Conservation (phyloP, 2,888 invertebrate species). For the Trichacis sp. region DNA sequence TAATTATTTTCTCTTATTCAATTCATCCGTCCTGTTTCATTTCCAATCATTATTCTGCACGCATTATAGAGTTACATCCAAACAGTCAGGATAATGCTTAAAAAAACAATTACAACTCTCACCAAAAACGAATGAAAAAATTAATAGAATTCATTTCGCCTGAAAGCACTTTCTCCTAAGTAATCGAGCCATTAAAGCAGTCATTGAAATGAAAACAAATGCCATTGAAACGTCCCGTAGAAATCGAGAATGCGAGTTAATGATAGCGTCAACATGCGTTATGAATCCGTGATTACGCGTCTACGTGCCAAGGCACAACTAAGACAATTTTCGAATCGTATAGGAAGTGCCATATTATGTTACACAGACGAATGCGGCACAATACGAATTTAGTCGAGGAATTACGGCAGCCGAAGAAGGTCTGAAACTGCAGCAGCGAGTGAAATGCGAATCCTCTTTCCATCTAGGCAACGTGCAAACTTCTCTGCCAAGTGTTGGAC, state of each 20-base stretch:
- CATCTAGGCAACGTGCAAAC: conserved; percentile 7
- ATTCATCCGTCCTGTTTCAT: too few relatives aligned
- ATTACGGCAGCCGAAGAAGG: conserved; percentile 21
- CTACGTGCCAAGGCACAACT: background rate
- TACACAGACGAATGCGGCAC: background rate
- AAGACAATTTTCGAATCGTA: conserved; percentile 17
- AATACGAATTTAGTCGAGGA: conserved; percentile 7
- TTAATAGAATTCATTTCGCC: too few relatives aligned
- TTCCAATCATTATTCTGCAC: too few relatives aligned
- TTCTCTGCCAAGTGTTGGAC: conserved; percentile 3
- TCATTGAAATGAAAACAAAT: background rate
- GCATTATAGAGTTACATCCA: too few relatives aligned
- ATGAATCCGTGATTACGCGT: background rate
- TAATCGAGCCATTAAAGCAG: background rate
- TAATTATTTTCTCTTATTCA: too few relatives aligned
- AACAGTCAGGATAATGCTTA: too few relatives aligned
- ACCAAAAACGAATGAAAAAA: too few relatives aligned
- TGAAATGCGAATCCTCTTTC: conserved; percentile 29
- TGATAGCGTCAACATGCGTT: background rate
- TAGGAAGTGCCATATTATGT: conserved; percentile 13
- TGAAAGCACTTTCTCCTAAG: too few relatives aligned
- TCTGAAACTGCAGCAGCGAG: conserved; percentile 9
- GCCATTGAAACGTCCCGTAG: background rate
- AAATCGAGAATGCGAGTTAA: background rate
- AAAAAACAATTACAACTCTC: too few relatives aligned